A percentile compares a stretch with the other conserved stretches of the same genome.
Conservation (phyloP, 2,888 invertebrate species). For the Erynnis tages region DNA sequence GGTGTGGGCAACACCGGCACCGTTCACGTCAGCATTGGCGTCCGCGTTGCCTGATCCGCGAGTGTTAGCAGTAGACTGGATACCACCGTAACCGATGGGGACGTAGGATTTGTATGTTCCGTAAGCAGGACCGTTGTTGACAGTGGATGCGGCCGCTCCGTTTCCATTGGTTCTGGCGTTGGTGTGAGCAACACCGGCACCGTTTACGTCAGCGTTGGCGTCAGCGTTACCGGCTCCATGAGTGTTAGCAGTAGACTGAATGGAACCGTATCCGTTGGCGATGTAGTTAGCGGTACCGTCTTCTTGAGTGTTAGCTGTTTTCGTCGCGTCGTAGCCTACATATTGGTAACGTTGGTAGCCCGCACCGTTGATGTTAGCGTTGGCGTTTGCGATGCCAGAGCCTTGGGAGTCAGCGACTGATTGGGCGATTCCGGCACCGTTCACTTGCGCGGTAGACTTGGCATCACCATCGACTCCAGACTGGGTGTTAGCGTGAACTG, state of each 20-base stretch:
- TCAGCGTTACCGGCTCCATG: slow-evolving; percentile 32
- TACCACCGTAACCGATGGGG: too few species aligned
- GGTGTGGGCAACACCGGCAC: slow-evolving; percentile 33
- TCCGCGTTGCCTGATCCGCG: slow-evolving; percentile 28
- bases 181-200: slow-evolving; percentile 32
- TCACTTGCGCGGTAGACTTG: slow-evolving; percentile 37
- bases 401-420: slow-evolving; percentile 49
- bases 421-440: slow-evolving; percentile 41
- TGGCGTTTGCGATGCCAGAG: slow-evolving; percentile 44
- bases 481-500: slow-evolving; percentile 40
- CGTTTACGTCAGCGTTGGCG: slow-evolving; percentile 22
- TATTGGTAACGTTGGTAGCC: slow-evolving; percentile 47
- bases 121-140: slow-evolving; percentile 32
- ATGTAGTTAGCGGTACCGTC: slow-evolving; percentile 33
- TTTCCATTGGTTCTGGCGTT: slow-evolving; percentile 38
- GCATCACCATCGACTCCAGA: slow-evolving; percentile 36
- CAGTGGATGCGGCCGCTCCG: slow-evolving; percentile 34
- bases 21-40: slow-evolving; percentile 29
- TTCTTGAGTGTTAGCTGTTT: too few species aligned
- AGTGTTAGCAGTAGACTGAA: slow-evolving; percentile 29
- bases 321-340: slow-evolving; percentile 39
- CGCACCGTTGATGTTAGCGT: slow-evolving; percentile 47
- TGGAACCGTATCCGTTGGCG: slow-evolving; percentile 34
- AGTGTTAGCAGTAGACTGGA: slow-evolving; percentile 29
- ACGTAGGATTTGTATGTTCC: too few species aligned